Conservation (phyloP, 35 echinoderm and acorn worm species). For the Diadema setosum region DNA sequence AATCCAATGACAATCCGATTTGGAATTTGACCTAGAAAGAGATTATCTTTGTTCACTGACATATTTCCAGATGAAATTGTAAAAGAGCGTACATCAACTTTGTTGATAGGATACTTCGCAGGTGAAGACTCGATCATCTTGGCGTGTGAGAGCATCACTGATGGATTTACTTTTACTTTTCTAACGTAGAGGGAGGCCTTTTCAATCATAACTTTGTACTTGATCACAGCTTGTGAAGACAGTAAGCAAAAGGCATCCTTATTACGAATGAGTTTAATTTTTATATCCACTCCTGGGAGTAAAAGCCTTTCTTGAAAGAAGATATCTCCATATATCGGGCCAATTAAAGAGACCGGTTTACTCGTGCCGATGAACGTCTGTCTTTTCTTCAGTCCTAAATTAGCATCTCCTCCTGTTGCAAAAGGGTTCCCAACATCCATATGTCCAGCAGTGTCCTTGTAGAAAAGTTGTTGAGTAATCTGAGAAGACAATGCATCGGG, state of each 20-base stretch:
- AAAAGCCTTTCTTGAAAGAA: slow-evolving; percentile 56
- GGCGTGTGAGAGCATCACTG: slow-evolving; percentile 17
- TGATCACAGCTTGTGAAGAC: neutral
- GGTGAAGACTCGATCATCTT: neutral
- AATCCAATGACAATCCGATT: neutral
- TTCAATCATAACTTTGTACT: slow-evolving; percentile 28
- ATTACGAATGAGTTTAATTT: slow-evolving; percentile 52
- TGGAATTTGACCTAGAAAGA: slow-evolving; percentile 46
- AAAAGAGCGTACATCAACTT: slow-evolving; percentile 50
- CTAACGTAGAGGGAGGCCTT: slow-evolving; percentile 35
- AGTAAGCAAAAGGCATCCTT: slow-evolving; percentile 60
- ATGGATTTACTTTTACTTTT: slow-evolving; percentile 58
- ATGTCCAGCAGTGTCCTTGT: slow-evolving; percentile 71
- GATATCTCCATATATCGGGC: slow-evolving; percentile 53
- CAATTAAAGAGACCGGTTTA: slow-evolving; percentile 39
- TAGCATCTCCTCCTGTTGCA: neutral
- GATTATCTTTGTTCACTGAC: slow-evolving; percentile 25
- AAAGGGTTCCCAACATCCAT: slow-evolving; percentile 47
- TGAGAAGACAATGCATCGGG: slow-evolving; percentile 33
- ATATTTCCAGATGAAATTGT: slow-evolving; percentile 34
- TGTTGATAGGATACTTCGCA: neutral
- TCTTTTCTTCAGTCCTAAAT: slow-evolving; percentile 51
- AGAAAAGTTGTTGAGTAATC: slow-evolving; percentile 50
- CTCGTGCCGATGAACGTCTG: neutral
- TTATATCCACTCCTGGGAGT: slow-evolving; percentile 27